Conservation (phyloP, 2,113 vertebrate genomes). For the Callocephalon fimbriatum region DNA sequence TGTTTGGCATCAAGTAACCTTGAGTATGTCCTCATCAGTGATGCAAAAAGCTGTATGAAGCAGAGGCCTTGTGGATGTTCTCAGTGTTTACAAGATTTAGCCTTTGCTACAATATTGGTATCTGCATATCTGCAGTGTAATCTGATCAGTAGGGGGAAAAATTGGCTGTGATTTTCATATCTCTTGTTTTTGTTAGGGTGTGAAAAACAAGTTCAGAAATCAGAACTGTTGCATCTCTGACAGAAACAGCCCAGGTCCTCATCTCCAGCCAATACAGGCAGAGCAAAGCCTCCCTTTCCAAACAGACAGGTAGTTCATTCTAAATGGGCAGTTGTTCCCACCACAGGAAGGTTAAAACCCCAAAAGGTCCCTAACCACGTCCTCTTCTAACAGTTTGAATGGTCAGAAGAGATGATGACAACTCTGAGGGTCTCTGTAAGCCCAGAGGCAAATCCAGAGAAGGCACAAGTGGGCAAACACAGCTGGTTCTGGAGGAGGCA, state of each 20-base stretch:
- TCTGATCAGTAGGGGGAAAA: background rate
- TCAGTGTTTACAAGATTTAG: background rate
- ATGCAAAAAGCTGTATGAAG: background rate
- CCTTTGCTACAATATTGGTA: background rate
- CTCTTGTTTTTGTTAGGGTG: background rate
- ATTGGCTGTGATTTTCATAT: background rate
- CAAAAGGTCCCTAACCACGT: background rate
- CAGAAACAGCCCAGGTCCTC: background rate
- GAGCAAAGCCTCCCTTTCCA: background rate
- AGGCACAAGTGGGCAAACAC: background rate
- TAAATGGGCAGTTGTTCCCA: background rate
- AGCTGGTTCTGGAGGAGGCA: background rate
- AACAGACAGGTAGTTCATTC: accelerated
- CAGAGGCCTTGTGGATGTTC: background rate
- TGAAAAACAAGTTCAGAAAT: background rate
- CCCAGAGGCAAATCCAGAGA: background rate
- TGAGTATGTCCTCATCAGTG: constrained; percentile 11
- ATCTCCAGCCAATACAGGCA: background rate
- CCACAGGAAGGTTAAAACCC: background rate
- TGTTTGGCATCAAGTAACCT: constrained; percentile 12
- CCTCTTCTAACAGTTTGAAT: background rate
- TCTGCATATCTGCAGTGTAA: background rate
- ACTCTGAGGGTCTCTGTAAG: background rate
- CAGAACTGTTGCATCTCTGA: background rate
- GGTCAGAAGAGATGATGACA: accelerated